Base-by-base conservation (phyloP, 2,113 vertebrate genomes). In the Apteryx mantelli region DNA sequence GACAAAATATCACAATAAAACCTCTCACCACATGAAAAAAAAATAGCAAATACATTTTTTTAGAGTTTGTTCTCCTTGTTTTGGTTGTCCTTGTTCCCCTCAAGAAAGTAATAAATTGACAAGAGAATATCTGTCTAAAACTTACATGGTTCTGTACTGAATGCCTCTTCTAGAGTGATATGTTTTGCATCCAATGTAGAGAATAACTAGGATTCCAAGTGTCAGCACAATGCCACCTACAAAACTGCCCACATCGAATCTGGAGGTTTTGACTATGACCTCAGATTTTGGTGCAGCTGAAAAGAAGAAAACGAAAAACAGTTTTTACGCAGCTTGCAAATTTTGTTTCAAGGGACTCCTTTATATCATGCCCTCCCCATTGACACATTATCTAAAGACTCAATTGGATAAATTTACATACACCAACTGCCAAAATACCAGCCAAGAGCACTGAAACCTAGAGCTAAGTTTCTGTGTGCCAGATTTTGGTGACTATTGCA, bases 61-160 rank as follows among this genome's bases (percentile, higher is more conserved):
- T 15, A 28, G 10, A 84, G 18, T 38, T 85, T 18, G 73, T 69
- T 73, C 71, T 95, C 26, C 21, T 52, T 38, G 36, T n/a, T 86
- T 53, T 52, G 13, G 52, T 89, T 89, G 64, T 38, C 32, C 25
- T 78, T 77, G 24, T 42, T 46, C 13, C 25, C 24, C 60, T 82
- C 55, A 66, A 91, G 46, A 74, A 88, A 95, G 38, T 15, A 83
- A 56, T 42, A 84, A 48, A 81, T 5, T 7, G 46, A 34, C 19
- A 70, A 55, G 28, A 19, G 21, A 91, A 15, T 58, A 21, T 30
- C 14, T 53, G 40, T 58, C 69, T 50, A 69, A 82, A 91, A 98
- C 98, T 98, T 97, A 98, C 98, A 98, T 98, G 89, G 98, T 98
- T 97, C 98, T 98, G 82, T 99, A 99, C 38, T 95, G 98, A 95